Evolutionary conservation across 2,888 invertebrate genomes (phyloP).

Genomic region (Apodemia mormo): DNA sequence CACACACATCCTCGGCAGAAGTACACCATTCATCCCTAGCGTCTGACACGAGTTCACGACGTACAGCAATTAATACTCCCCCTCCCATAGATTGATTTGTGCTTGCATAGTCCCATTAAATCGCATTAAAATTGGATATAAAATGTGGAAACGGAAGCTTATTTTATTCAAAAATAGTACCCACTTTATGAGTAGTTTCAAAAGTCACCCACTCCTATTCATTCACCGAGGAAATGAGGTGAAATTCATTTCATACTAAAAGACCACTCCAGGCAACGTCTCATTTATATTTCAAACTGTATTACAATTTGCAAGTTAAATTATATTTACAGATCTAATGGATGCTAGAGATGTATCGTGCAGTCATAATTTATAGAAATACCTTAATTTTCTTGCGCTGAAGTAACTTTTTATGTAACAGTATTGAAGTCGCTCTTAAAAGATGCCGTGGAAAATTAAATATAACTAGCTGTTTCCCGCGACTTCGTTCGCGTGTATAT

Average conservation of each 20-base stretch:
- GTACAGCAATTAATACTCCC: no score
- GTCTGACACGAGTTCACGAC: no score
- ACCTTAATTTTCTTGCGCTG: not conserved
- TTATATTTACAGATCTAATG: conserved; percentile 8
- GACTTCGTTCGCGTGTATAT: no score
- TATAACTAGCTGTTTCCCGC: no score
- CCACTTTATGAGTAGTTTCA: conserved; percentile 28
- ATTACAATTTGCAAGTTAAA: conserved; percentile 7
- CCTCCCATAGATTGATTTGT: no score
- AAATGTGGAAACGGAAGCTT: conserved; percentile 22
- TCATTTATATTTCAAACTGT: conserved; percentile 10
- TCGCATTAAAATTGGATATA: conserved; percentile 13
- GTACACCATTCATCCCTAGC: no score
- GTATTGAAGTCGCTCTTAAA: not conserved
- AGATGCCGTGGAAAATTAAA: no score
- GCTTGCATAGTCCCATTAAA: no score
- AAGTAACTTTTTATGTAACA: not conserved
- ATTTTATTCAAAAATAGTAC: conserved; percentile 27
- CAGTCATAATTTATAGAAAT: not conserved
- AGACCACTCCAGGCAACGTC: not conserved
- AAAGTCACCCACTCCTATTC: conserved; percentile 4
- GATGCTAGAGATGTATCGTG: not conserved
- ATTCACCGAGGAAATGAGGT: conserved; percentile 1
- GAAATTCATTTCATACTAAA: not conserved
- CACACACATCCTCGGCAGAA: no score